Evolutionary conservation across 2,797 vertebrate species (phyloP).

Genomic region (Gymnothorax reevesii): DNA sequence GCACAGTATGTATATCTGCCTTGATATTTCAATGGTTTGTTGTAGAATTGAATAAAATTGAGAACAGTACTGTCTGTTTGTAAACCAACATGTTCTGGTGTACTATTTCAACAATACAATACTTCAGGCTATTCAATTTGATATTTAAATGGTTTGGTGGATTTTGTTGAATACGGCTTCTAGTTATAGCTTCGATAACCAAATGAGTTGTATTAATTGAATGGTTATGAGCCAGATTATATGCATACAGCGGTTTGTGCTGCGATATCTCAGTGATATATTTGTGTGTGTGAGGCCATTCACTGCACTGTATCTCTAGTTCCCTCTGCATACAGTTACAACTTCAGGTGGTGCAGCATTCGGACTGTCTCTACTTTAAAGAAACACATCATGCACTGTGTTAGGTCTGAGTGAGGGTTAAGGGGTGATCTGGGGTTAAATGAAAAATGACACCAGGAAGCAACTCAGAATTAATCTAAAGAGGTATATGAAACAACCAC

Average conservation of each 20-base stretch:
- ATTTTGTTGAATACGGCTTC: neutral
- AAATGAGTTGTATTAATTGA: too few species aligned
- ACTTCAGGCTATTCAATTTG: neutral
- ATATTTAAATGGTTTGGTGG: constrained; percentile 19
- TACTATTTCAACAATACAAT: too few species aligned
- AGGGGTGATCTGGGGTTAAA: too few species aligned
- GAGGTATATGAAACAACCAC: too few species aligned
- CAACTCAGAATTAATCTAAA: too few species aligned
- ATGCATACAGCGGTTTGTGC: neutral
- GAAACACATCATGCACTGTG: neutral
- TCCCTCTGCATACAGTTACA: neutral
- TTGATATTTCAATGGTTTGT: neutral
- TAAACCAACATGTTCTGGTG: too few species aligned
- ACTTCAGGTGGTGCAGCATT: neutral
- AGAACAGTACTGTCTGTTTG: neutral
- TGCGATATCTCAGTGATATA: neutral
- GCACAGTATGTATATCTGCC: too few species aligned
- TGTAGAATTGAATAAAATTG: neutral
- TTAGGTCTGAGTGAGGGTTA: neutral
- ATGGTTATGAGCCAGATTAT: neutral
- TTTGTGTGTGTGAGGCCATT: neutral
- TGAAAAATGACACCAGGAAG: too few species aligned
- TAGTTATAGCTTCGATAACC: too few species aligned
- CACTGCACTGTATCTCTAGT: neutral
- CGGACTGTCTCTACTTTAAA: neutral